Percentiles rank a stretch among this genome's conserved stretches.
phyloP scores from a whole-genome alignment of 2,797 vertebrate species.

The Phaenicophaeus curvirostris region DNA sequence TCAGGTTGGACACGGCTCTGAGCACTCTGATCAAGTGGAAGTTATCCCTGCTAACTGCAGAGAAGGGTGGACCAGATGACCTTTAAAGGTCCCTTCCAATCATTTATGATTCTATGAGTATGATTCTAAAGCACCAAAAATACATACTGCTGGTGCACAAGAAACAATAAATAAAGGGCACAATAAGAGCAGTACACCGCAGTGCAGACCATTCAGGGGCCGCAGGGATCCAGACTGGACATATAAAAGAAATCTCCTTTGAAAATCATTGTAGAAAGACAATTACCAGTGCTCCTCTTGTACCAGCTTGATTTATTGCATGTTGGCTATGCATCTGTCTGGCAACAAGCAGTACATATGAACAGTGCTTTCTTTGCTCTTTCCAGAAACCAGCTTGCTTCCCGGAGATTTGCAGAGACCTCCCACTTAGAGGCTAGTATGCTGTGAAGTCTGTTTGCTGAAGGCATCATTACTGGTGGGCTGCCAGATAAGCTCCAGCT shows the following conservation, averaged over 20 bases:
- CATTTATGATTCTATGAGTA: no score
- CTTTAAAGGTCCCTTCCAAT: no score
- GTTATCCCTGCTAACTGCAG: no score
- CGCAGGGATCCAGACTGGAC: neutral
- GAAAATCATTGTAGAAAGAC: neutral
- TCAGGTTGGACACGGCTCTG: no score
- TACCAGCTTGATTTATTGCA: neutral
- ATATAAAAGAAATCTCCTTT: neutral
- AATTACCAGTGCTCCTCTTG: neutral
- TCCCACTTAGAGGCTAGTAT: neutral
- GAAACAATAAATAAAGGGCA: neutral
- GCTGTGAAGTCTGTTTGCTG: neutral
- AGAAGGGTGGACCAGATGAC: no score
- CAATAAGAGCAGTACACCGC: neutral
- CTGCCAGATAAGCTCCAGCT: neutral
- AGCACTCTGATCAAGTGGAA: no score
- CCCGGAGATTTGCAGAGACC: neutral
- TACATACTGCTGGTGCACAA: neutral
- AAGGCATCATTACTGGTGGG: neutral
- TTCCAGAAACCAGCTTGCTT: neutral
- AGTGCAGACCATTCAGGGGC: neutral
- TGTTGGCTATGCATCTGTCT: neutral
- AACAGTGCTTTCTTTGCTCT: neutral
- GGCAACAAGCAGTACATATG: neutral
- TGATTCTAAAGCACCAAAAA: neutral